Evolutionary conservation across 2,888 invertebrate genomes (phyloP).

Genomic region (Drosophila gaucha): DNA sequence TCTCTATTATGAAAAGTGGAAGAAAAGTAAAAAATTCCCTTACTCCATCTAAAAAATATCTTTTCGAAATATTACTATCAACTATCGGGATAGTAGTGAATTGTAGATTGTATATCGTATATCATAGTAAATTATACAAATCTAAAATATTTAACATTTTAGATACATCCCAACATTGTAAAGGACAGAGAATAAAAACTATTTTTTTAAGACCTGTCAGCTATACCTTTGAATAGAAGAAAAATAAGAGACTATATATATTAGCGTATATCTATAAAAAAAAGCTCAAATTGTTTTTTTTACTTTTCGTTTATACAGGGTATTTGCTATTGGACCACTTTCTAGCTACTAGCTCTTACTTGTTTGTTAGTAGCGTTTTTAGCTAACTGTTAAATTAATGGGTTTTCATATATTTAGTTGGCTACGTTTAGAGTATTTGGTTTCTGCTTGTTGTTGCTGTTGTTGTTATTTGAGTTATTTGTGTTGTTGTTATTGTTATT

Average conservation of each 20-base stretch:
- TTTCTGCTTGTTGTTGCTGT: constrained; percentile 16
- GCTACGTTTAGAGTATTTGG: constrained; percentile 40
- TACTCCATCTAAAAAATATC: too few species aligned
- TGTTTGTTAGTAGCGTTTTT: constrained; percentile 41
- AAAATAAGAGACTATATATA: too few species aligned
- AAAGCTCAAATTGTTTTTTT: too few species aligned
- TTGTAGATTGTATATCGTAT: too few species aligned
- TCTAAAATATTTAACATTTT: neutral
- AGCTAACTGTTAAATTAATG: constrained; percentile 68
- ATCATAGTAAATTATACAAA: neutral
- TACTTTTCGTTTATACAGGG: too few species aligned
- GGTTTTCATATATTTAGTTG: constrained; percentile 45
- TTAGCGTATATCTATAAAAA: too few species aligned
- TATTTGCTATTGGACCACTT: neutral
- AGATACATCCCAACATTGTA: neutral
- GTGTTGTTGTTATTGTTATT: constrained; percentile 6
- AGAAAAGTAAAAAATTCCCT: too few species aligned
- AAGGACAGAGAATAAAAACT: neutral
- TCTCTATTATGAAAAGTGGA: too few species aligned
- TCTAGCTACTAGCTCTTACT: neutral
- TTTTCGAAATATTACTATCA: too few species aligned
- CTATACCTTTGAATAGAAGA: too few species aligned
- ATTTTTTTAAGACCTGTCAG: too few species aligned
- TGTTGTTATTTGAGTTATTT: constrained; percentile 13
- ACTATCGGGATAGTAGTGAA: too few species aligned